Percentiles rank a stretch among this genome's conserved stretches.
Conservation (phyloP, 1,140 invertebrate genomes). For the Magallana ariakensis region DNA sequence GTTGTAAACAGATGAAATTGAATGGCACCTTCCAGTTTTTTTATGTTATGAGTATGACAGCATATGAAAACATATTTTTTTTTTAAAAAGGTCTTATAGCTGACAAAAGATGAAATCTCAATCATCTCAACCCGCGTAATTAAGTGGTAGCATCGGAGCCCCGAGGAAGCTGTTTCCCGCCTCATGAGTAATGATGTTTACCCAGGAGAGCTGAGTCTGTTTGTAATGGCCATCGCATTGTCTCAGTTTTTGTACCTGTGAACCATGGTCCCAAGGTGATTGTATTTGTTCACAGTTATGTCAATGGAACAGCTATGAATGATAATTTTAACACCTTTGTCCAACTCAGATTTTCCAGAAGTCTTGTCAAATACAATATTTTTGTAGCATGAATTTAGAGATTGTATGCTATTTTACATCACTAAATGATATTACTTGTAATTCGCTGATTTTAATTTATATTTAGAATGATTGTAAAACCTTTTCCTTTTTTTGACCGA, state of each 20-base stretch:
- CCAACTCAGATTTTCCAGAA: too few species aligned
- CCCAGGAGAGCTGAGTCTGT: neutral
- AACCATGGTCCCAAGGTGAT: too few species aligned
- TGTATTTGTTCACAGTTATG: too few species aligned
- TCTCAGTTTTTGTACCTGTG: neutral
- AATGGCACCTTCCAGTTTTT: neutral
- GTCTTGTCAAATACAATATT: too few species aligned
- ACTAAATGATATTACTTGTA: too few species aligned
- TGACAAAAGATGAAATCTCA: slow-evolving; percentile 5
- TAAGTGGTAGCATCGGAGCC: slow-evolving; percentile 8
- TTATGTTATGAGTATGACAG: neutral
- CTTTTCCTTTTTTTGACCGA: too few species aligned
- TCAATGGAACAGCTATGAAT: too few species aligned
- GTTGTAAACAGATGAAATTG: neutral
- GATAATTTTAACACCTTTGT: too few species aligned
- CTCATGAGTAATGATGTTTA: slow-evolving; percentile 26
- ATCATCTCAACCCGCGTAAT: neutral
- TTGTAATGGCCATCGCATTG: neutral
- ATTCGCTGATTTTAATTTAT: too few species aligned
- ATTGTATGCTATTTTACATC: too few species aligned
- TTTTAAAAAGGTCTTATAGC: neutral
- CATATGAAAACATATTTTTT: neutral
- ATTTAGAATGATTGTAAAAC: too few species aligned
- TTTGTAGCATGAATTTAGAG: too few species aligned
- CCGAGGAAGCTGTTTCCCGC: neutral